Percentiles rank a stretch among this genome's conserved stretches.
phyloP scores from a whole-genome alignment of 2,888 invertebrate species.

The Hirtodrosophila duncani region DNA sequence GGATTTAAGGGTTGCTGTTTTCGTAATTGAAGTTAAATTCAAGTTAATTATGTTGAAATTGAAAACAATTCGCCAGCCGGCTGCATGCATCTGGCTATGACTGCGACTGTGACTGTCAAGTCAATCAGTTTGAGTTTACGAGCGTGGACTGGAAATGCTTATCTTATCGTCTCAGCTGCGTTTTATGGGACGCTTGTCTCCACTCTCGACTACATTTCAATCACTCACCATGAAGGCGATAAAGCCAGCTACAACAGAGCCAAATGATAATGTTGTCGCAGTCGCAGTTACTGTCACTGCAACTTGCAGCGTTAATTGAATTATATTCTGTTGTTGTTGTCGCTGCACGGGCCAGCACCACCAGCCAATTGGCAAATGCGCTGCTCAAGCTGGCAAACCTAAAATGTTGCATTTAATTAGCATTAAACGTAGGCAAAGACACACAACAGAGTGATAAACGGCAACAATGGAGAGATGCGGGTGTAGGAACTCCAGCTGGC shows the following conservation, averaged over 20 bases:
- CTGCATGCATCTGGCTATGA: no score
- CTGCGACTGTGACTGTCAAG: constrained; percentile 1
- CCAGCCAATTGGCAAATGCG: constrained; percentile 15
- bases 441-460: constrained; percentile 17
- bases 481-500: not conserved
- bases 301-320: constrained; percentile 48
- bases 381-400: constrained; percentile 5
- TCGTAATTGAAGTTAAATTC: constrained; percentile 28
- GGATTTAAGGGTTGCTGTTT: no score
- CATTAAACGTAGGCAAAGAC: constrained; percentile 48
- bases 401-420: constrained; percentile 68
- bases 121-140: constrained; percentile 7
- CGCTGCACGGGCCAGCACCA: constrained; percentile 3
- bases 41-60: constrained; percentile 38
- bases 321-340: constrained; percentile 35
- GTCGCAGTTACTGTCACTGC: not conserved
- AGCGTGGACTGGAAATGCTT: constrained; percentile 27
- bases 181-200: constrained; percentile 17
- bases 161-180: constrained; percentile 37
- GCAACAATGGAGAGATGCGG: constrained; percentile 15
- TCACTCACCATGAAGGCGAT: constrained; percentile 43
- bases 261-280: constrained; percentile 45
- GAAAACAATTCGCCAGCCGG: no score
- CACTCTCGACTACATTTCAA: constrained; percentile 25
- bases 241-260: constrained; percentile 42